Evolutionary conservation across 2,888 invertebrate genomes (phyloP).

Genomic region (Dorcus hopei): DNA sequence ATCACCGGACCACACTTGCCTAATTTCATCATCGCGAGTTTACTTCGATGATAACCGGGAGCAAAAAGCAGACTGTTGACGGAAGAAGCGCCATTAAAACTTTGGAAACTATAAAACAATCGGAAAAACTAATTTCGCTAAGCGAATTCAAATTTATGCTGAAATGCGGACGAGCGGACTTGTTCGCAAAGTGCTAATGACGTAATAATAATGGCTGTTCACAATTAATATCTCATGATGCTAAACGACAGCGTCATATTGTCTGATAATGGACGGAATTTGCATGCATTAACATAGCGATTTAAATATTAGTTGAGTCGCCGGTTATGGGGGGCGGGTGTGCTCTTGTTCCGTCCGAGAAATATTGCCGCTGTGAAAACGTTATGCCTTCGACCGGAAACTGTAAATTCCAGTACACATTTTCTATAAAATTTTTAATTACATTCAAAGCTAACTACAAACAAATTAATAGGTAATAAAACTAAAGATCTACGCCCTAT

Average conservation of each 20-base stretch:
- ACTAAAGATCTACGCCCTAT: no score
- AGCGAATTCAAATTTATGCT: conserved; percentile 1
- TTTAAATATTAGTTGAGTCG: conserved; percentile 6
- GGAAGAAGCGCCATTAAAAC: not conserved
- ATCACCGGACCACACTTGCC: no score
- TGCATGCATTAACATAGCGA: conserved; percentile 3
- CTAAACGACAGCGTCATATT: conserved; percentile 41
- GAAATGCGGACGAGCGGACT: not conserved
- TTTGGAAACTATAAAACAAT: not conserved
- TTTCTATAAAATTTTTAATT: no score
- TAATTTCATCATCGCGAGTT: no score
- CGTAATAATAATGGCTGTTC: conserved; percentile 50
- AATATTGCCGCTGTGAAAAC: no score
- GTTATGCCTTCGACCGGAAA: no score
- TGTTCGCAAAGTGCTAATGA: conserved; percentile 45
- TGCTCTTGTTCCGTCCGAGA: no score
- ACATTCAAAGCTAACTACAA: no score
- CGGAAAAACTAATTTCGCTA: conserved; percentile 1
- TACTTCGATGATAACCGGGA: no score
- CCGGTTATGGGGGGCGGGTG: conserved; percentile 19
- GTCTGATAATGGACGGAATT: conserved; percentile 24
- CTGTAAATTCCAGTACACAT: no score
- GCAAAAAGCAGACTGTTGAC: no score
- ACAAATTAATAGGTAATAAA: no score
- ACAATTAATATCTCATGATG: conserved; percentile 51